These are phyloP conservation scores for Arrhamphus sclerolepis DNA, from an alignment of 2,797 vertebrate species.

Conservation along the genomic window DNA sequence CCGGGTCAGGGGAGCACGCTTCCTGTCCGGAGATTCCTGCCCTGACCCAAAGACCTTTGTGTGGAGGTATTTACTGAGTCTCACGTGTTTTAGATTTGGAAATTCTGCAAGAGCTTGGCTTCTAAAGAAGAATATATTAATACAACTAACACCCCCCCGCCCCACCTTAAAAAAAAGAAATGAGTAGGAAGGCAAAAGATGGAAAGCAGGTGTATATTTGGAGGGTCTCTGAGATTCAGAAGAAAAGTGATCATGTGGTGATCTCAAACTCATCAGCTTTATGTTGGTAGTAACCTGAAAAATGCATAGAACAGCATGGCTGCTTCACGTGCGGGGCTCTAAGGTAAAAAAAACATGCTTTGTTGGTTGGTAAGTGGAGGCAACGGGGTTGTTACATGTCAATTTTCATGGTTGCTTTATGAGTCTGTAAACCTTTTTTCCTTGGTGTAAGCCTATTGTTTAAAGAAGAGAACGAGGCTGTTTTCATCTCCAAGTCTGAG, in stretches of 20 bases:
- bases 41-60: conserved; percentile 44
- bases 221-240: no score
- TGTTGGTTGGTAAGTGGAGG: conserved; percentile 35
- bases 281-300: conserved; percentile 29
- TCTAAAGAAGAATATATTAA: conserved; percentile 13
- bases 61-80: conserved; percentile 18
- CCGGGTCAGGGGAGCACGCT: conserved; percentile 42
- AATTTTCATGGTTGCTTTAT: conserved; percentile 55
- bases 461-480: conserved; percentile 34
- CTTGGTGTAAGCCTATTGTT: conserved; percentile 60
- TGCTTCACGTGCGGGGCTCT: conserved; percentile 21
- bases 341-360: conserved; percentile 40
- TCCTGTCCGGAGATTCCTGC: conserved; percentile 51
- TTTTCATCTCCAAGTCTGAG: conserved; percentile 55
- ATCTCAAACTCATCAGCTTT: conserved; percentile 41
- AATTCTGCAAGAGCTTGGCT: conserved; percentile 8
- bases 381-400: conserved; percentile 26
- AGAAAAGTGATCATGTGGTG: no score
- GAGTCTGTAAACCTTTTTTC: conserved; percentile 54
- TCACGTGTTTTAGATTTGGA: conserved; percentile 60
- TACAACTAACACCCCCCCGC: not conserved
- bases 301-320: conserved; percentile 30
- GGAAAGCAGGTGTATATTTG: conserved; percentile 25
- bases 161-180: not conserved
- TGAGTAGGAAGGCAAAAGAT: conserved; percentile 10